Conservation (phyloP, 1,140 invertebrate species). For the Achroia grisella region DNA sequence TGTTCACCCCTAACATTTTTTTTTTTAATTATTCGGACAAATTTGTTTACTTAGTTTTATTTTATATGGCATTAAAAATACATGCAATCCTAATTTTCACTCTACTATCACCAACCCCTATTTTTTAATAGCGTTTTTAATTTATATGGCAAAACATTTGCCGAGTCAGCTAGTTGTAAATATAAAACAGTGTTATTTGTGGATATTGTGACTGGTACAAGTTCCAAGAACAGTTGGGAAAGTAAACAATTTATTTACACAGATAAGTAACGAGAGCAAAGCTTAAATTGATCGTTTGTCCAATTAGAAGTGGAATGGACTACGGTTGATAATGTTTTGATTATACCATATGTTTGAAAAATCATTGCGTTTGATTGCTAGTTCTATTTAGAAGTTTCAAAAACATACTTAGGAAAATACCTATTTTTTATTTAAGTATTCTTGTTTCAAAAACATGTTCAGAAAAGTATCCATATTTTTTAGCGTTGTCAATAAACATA, state of each 20-base stretch:
- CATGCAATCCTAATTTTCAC: no score
- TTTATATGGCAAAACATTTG: no score
- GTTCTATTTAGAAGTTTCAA: background rate
- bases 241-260: constrained; percentile 7
- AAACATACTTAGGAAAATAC: no score
- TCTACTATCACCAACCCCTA: no score
- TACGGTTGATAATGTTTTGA: constrained; percentile 7
- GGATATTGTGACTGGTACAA: background rate
- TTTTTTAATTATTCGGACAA: background rate
- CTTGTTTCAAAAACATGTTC: no score
- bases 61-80: no score
- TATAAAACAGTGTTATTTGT: constrained; percentile 22
- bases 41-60: background rate
- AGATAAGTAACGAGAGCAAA: constrained; percentile 27
- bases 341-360: constrained; percentile 22
- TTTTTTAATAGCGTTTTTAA: no score
- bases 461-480: no score
- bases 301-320: constrained; percentile 37
- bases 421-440: no score
- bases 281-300: constrained; percentile 51
- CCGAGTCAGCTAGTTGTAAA: no score
- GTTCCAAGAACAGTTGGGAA: no score
- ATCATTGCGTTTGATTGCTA: constrained; percentile 19
- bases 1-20: constrained; percentile 1
- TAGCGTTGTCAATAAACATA: no score